Conservation (phyloP, 2,888 invertebrate species). For the Ochropleura leucogaster region DNA sequence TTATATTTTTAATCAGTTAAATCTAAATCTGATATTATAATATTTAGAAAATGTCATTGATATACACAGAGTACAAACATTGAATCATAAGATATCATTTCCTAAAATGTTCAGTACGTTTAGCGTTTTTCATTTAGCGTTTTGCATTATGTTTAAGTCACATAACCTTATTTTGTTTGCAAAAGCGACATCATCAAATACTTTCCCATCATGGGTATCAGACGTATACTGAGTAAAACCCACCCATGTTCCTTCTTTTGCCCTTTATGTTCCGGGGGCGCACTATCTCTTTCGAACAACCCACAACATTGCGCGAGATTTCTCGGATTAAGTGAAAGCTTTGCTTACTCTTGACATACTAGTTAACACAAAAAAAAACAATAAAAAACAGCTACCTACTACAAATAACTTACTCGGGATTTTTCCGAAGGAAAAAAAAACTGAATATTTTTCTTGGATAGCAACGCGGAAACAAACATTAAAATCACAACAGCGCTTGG, state of each 20-base stretch:
- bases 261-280: too few relatives aligned
- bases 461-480: conserved; percentile 36
- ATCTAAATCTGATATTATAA: neutral
- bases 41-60: neutral
- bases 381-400: neutral
- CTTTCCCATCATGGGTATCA: too few relatives aligned
- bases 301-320: too few relatives aligned
- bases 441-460: conserved; percentile 16
- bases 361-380: too few relatives aligned
- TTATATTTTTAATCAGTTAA: too few relatives aligned
- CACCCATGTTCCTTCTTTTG: too few relatives aligned
- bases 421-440: conserved; percentile 4
- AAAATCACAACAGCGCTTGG: conserved; percentile 33
- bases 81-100: conserved; percentile 1
- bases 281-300: too few relatives aligned
- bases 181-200: too few relatives aligned
- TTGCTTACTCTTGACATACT: too few relatives aligned
- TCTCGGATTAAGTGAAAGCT: too few relatives aligned
- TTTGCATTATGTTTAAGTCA: conserved; percentile 12
- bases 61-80: neutral
- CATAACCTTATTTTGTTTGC: neutral
- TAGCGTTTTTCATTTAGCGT: neutral
- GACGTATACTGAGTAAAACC: too few relatives aligned
- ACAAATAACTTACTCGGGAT: neutral
- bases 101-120: neutral